phyloP scores from a whole-genome alignment of 2,797 vertebrate genomes.

The Sorex maritimensis region DNA sequence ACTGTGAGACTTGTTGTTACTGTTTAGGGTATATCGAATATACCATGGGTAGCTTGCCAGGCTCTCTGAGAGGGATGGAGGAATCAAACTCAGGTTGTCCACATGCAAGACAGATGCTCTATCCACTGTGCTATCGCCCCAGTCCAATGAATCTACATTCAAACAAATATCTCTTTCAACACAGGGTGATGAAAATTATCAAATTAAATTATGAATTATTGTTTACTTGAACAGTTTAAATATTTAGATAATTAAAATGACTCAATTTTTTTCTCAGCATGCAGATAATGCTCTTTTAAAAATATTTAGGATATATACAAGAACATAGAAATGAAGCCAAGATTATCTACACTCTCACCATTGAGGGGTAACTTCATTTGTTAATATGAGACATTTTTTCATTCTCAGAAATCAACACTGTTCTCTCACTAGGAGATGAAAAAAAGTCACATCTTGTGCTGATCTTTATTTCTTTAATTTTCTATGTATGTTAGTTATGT shows the following conservation, averaged over 20 bases:
- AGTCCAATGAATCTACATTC: not conserved
- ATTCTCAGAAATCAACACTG: not conserved
- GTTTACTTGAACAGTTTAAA: not conserved
- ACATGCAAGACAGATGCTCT: too few relatives aligned
- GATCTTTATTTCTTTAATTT: not conserved
- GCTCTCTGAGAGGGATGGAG: too few relatives aligned
- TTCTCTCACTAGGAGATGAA: not conserved
- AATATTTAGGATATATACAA: not conserved
- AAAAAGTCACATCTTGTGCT: not conserved
- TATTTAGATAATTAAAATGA: conserved; percentile 10
- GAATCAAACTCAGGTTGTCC: too few relatives aligned
- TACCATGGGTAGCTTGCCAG: too few relatives aligned
- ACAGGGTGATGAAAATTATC: not conserved
- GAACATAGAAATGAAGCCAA: not conserved
- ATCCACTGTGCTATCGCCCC: too few relatives aligned
- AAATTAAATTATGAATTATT: not conserved
- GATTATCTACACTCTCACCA: not conserved
- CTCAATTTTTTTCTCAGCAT: not conserved
- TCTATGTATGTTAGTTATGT: not conserved
- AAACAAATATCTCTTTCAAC: not conserved
- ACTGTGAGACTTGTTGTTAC: too few relatives aligned
- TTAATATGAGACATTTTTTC: too few relatives aligned
- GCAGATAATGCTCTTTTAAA: not conserved
- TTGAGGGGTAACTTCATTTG: not conserved
- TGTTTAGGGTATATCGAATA: too few relatives aligned